Conservation (phyloP, 2,888 invertebrate species). For the Scaptomyza reducta region DNA sequence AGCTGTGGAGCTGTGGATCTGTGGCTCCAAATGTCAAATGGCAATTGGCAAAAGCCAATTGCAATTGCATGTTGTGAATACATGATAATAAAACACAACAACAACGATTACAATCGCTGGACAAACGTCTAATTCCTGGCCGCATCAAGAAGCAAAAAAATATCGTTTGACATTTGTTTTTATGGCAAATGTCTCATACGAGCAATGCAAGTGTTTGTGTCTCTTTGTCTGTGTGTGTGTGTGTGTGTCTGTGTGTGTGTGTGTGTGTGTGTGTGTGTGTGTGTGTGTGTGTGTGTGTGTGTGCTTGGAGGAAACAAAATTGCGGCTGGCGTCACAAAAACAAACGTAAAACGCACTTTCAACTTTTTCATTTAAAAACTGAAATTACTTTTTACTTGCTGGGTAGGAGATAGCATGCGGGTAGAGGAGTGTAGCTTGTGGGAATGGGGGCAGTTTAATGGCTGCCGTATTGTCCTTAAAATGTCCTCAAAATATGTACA, state of each 20-base stretch:
- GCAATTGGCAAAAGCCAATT: slow-evolving; percentile 41
- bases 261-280: slow-evolving; percentile 13
- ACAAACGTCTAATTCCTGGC: slow-evolving; percentile 60
- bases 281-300: slow-evolving; percentile 24
- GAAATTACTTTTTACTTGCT: slow-evolving; percentile 68
- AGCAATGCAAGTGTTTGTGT: slow-evolving; percentile 9
- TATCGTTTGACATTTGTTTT: slow-evolving; percentile 74
- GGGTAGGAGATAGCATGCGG: neutral
- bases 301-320: slow-evolving; percentile 26
- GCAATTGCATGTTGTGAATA: slow-evolving; percentile 38
- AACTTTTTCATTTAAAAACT: slow-evolving; percentile 79
- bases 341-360: slow-evolving; percentile 75
- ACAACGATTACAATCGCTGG: slow-evolving; percentile 70
- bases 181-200: slow-evolving; percentile 59
- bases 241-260: slow-evolving; percentile 26
- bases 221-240: slow-evolving; percentile 1
- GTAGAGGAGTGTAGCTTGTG: neutral
- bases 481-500: slow-evolving; percentile 68
- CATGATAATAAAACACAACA: slow-evolving; percentile 67
- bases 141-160: slow-evolving; percentile 54
- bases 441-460: slow-evolving; percentile 54
- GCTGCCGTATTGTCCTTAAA: slow-evolving; percentile 69
- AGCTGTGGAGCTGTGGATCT: neutral
- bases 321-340: slow-evolving; percentile 34
- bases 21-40: slow-evolving; percentile 5